A percentile compares a stretch with the other conserved stretches of the same genome.
These are phyloP conservation scores for Aptenodytes patagonicus DNA, from an alignment of 2,113 vertebrate species.

Conservation along the genomic window DNA sequence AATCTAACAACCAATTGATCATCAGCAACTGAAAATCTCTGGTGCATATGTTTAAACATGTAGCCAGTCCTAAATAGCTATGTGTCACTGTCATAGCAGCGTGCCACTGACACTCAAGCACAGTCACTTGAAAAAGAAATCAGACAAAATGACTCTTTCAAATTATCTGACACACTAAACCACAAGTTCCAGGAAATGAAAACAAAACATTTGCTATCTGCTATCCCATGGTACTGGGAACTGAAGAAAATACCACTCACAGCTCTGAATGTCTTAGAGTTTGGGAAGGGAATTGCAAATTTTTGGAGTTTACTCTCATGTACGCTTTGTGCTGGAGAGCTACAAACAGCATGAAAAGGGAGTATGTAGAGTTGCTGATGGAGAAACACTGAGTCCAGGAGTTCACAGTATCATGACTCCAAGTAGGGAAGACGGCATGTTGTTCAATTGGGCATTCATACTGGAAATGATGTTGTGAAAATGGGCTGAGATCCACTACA, in stretches of 20 bases:
- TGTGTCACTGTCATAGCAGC: not conserved
- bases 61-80: not conserved
- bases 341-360: not conserved
- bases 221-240: not conserved
- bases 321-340: not conserved
- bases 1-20: constrained; percentile 24
- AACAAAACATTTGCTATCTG: not conserved
- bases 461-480: not conserved
- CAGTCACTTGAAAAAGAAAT: not conserved
- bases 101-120: not conserved
- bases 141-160: not conserved
- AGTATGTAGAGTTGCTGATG: not conserved
- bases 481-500: not conserved
- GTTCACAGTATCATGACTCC: not conserved
- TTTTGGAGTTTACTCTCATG: not conserved
- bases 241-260: not conserved
- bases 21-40: not conserved
- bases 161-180: not conserved
- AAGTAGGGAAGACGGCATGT: not conserved
- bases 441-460: not conserved
- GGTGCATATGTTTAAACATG: constrained; percentile 17
- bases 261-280: not conserved
- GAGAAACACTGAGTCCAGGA: not conserved
- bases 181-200: not conserved
- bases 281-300: not conserved